Evolutionary conservation across 2,113 vertebrate genomes (phyloP).

Genomic region (Microcebus jonahi): DNA sequence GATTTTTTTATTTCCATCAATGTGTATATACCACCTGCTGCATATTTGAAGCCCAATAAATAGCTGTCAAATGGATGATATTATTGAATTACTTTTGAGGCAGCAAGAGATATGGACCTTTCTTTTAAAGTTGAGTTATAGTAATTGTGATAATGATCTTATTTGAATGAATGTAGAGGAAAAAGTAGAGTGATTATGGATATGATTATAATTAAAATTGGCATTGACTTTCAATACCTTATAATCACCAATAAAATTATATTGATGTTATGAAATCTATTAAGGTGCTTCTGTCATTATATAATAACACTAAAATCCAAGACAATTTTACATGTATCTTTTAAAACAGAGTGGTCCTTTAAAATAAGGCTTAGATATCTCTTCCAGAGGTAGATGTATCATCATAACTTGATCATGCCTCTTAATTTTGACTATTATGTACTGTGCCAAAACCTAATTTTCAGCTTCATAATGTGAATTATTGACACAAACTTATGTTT

Average conservation of each 20-base stretch:
- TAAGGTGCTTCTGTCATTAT: neutral
- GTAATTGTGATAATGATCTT: conserved; percentile 3
- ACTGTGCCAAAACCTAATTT: neutral
- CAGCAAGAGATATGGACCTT: neutral
- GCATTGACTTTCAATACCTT: neutral
- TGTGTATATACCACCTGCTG: neutral
- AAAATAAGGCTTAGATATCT: conserved; percentile 16
- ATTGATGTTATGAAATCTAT: conserved; percentile 42
- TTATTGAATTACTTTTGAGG: neutral
- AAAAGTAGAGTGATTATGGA: neutral
- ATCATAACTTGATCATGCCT: neutral
- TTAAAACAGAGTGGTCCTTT: neutral
- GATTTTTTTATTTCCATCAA: neutral
- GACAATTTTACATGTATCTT: conserved; percentile 3
- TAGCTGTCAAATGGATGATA: neutral
- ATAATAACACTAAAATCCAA: neutral
- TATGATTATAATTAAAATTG: neutral
- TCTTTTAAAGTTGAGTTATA: conserved; percentile 29
- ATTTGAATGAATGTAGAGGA: conserved; percentile 1
- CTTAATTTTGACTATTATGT: conserved; percentile 43
- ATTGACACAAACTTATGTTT: neutral
- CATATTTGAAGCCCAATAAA: conserved; percentile 5
- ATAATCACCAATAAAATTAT: conserved; percentile 15
- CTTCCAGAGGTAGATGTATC: neutral
- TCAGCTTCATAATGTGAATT: neutral